phyloP scores from a whole-genome alignment of 2,888 invertebrate genomes.

The Agonum fuliginosum region DNA sequence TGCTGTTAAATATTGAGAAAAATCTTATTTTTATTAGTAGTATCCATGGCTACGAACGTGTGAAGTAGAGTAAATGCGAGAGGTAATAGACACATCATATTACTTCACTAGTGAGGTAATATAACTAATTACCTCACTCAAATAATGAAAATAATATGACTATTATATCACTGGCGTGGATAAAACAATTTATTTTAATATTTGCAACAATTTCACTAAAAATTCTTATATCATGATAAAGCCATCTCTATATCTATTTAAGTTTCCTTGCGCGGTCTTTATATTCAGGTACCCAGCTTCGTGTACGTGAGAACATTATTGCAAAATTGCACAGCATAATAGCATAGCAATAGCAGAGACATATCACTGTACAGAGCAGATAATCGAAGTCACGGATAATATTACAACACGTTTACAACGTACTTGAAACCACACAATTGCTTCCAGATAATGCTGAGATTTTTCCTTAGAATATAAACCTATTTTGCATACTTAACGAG shows the following conservation, averaged over 20 bases:
- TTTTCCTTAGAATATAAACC: not conserved
- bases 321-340: not conserved
- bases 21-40: too few species aligned
- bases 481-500: not conserved
- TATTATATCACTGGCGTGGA: too few species aligned
- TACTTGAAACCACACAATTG: not conserved
- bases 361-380: not conserved
- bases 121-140: too few species aligned
- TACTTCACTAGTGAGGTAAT: too few species aligned
- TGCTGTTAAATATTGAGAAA: too few species aligned
- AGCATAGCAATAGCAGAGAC: not conserved
- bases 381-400: slow-evolving; percentile 2
- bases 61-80: too few species aligned
- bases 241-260: not conserved
- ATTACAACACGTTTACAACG: not conserved
- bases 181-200: too few species aligned
- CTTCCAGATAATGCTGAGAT: not conserved
- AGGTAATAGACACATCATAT: too few species aligned
- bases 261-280: not conserved
- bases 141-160: too few species aligned
- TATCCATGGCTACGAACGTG: too few species aligned
- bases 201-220: too few species aligned
- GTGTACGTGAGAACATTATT: slow-evolving; percentile 1
- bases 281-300: too few species aligned
- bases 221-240: not conserved